phyloP scores from a whole-genome alignment of 2,888 invertebrate species.

The Drosophila buzzatii region DNA sequence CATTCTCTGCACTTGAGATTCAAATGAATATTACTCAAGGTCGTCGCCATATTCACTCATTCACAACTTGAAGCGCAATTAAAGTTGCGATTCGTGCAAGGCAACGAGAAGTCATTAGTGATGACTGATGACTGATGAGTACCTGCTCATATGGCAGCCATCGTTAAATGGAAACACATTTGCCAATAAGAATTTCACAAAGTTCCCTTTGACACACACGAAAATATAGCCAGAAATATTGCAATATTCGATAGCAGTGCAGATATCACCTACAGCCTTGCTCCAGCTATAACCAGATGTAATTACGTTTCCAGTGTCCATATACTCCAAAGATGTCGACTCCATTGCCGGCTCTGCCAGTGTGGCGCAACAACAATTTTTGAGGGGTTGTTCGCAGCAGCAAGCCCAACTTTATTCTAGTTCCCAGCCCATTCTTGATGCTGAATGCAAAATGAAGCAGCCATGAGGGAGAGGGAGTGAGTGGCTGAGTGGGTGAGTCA shows the following conservation, averaged over 20 bases:
- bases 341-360: conserved; percentile 8
- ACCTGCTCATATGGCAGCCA: neutral
- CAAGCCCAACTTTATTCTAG: neutral
- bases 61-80: neutral
- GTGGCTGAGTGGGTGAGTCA: neutral
- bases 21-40: neutral
- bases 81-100: neutral
- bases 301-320: neutral
- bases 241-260: conserved; percentile 1
- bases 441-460: conserved; percentile 57
- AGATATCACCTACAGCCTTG: neutral
- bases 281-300: conserved; percentile 1
- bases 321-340: conserved; percentile 23
- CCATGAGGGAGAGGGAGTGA: neutral
- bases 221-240: neutral
- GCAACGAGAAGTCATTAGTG: neutral
- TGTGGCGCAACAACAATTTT: conserved; percentile 22
- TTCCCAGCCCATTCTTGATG: conserved; percentile 4
- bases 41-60: neutral
- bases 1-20: no score
- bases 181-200: conserved; percentile 5
- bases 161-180: conserved; percentile 7
- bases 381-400: conserved; percentile 48
- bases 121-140: neutral
- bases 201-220: conserved; percentile 1